Evolutionary conservation across 2,113 vertebrate genomes (phyloP), one percentile per base, ranked within the genome.

Genomic region (Labeo catla): DNA sequence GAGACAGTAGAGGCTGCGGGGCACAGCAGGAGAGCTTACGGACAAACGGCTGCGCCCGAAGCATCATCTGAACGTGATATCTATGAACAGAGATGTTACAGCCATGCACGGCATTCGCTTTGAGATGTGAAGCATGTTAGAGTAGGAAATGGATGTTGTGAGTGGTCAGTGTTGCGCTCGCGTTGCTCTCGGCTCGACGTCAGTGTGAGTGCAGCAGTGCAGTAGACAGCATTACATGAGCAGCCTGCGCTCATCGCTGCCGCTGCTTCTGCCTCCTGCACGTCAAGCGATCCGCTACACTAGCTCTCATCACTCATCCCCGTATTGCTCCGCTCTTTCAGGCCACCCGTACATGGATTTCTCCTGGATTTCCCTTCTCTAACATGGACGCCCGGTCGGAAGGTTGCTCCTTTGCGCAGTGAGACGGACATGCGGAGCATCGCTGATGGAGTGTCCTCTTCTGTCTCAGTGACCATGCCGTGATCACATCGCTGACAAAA

Each of bases 151-250:
- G 72, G 52, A 50, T 79, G 76, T n/a, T 81, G 79, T 82, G 63
- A 72, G 81, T 94, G 94, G 94, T 93, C 93, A 84, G 21, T 81
- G 80, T 94, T 94, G 95, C 88, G 92, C 90, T 95, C 95, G 93
- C 94, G 95, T 52, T 77, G 76, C 76, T 52, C 94, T 95, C 95
- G 61, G 61, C 96, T 95, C 95, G 94, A 95, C 96, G 97, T 98
- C 97, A 98, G 97, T 92, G 94, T 94, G 94, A 94, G 96, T 96
- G 95, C 96, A 94, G 96, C 97, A 97, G 97, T 97, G 97, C 97
- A 96, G 97, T 93, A 93, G 96, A 94, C 95, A 34, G 94, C 91
- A 83, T 94, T 95, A 94, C 96, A 91, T 91, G 91, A 91, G 89
- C 90, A 90, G 93, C 90, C 92, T 91, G 86, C 92, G 82, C 92